Evolutionary conservation across 2,888 invertebrate species (phyloP).

Genomic region (Idaea biselata): DNA sequence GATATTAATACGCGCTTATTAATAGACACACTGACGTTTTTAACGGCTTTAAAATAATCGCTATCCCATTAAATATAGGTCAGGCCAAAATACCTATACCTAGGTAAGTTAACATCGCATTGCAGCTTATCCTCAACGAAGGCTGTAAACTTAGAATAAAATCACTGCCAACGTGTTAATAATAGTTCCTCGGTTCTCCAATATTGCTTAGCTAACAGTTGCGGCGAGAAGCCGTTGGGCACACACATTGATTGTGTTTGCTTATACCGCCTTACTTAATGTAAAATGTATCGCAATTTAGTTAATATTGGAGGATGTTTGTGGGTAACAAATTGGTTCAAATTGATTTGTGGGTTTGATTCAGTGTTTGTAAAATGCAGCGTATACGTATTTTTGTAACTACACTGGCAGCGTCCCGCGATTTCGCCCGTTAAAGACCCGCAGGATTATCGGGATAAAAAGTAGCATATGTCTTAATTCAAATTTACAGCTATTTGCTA

Average conservation of each 20-base stretch:
- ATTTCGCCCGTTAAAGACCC: no score
- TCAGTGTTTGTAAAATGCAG: background rate
- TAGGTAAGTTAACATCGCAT: background rate
- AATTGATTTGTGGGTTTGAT: background rate
- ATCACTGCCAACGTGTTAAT: slow-evolving; percentile 12
- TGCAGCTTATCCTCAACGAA: slow-evolving; percentile 13
- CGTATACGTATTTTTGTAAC: no score
- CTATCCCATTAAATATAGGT: no score
- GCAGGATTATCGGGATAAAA: no score
- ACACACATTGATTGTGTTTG: slow-evolving; percentile 30
- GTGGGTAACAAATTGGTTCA: background rate
- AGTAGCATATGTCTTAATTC: no score
- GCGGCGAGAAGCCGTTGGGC: slow-evolving; percentile 19
- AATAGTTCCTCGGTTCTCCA: slow-evolving; percentile 21
- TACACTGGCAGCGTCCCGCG: no score
- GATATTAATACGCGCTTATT: no score
- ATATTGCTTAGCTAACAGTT: slow-evolving; percentile 24
- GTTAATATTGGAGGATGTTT: slow-evolving; percentile 2
- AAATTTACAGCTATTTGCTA: no score
- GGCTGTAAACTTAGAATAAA: slow-evolving; percentile 7
- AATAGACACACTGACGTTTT: no score
- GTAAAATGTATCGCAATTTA: slow-evolving; percentile 15
- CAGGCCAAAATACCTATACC: no score
- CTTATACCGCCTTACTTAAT: slow-evolving; percentile 19
- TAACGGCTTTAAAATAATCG: no score